These are phyloP conservation scores for Ichneumon xanthorius DNA, from an alignment of 2,888 invertebrate species.

Conservation along the genomic window DNA sequence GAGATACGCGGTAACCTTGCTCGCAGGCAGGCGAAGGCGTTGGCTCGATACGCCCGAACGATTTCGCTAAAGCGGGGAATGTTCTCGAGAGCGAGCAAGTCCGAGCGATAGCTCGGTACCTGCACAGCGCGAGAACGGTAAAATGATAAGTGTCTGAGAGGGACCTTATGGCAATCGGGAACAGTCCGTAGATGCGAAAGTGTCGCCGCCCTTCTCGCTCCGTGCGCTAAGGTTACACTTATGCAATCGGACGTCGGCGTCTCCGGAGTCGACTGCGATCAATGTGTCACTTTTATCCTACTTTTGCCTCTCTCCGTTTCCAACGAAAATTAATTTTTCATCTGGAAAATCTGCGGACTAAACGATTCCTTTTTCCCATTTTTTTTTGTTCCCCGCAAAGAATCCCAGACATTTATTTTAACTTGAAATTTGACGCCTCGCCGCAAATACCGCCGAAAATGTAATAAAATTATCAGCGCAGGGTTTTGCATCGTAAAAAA, in stretches of 20 bases:
- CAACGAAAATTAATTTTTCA: not conserved
- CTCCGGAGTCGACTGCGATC: not conserved
- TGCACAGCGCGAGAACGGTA: slow-evolving; percentile 18
- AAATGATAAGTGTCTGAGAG: not conserved
- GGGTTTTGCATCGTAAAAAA: no score
- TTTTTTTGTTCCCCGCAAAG: not conserved
- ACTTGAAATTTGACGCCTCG: not conserved
- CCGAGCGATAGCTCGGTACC: slow-evolving; percentile 2
- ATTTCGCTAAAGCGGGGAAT: slow-evolving; percentile 67
- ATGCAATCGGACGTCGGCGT: slow-evolving; percentile 25
- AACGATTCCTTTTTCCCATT: not conserved
- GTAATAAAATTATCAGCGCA: not conserved
- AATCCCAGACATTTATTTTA: not conserved
- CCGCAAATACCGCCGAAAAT: not conserved
- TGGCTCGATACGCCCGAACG: slow-evolving; percentile 76
- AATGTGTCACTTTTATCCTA: not conserved
- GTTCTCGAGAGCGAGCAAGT: slow-evolving; percentile 31
- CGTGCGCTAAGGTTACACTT: slow-evolving; percentile 21
- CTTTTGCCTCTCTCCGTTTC: not conserved
- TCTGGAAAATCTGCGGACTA: no score
- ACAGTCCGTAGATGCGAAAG: slow-evolving; percentile 6
- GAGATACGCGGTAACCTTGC: slow-evolving; percentile 70
- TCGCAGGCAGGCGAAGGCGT: slow-evolving; percentile 75
- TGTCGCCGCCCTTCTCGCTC: slow-evolving; percentile 25
- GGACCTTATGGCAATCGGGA: not conserved